Evolutionary conservation across 2,113 vertebrate species (phyloP).

Genomic region (Gopherus evgoodei): DNA sequence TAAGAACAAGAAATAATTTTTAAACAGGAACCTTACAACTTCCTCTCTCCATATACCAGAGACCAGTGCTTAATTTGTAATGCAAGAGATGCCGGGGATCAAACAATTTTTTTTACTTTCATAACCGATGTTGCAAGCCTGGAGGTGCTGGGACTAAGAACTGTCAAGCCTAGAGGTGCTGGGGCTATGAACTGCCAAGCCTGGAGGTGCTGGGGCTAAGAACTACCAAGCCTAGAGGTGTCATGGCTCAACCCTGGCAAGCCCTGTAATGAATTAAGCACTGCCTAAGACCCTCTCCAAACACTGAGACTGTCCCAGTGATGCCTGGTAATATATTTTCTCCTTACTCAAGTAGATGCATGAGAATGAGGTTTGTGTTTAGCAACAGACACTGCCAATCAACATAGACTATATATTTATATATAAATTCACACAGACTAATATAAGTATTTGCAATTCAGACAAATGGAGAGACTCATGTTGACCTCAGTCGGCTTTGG

Average conservation of each 20-base stretch:
- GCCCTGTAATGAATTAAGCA: neutral
- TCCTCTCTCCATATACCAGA: neutral
- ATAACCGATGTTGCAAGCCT: neutral
- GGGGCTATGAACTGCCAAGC: neutral
- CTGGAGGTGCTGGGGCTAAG: too few species aligned
- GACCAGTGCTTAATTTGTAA: neutral
- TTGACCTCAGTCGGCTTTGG: neutral
- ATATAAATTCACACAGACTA: neutral
- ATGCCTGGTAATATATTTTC: neutral
- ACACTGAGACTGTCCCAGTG: neutral
- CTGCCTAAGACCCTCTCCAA: neutral
- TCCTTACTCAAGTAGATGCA: neutral
- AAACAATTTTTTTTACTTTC: neutral
- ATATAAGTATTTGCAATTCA: neutral
- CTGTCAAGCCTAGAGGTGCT: neutral
- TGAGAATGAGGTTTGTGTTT: neutral
- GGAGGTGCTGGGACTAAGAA: neutral
- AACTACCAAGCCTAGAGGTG: too few species aligned
- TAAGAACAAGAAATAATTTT: neutral
- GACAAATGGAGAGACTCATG: neutral
- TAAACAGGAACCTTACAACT: neutral
- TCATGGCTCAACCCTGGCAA: too few species aligned
- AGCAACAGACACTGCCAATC: neutral
- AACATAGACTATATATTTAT: neutral
- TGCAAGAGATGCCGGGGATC: neutral